A percentile compares a stretch with the other conserved stretches of the same genome.
Conservation (phyloP, 2,888 invertebrate species). For the Epistrophella euchroma region DNA sequence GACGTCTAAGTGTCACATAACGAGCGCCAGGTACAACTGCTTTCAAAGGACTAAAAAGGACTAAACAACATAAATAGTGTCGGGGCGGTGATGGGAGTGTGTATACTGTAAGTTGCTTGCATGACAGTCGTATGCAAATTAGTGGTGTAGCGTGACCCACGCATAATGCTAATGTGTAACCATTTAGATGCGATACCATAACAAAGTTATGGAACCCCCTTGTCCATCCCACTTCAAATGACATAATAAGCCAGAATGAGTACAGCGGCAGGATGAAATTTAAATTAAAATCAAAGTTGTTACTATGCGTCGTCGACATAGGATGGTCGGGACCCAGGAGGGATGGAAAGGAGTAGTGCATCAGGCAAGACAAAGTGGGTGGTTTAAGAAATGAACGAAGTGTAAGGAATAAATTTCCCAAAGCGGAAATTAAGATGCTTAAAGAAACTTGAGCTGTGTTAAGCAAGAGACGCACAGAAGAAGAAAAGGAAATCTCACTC, state of each 20-base stretch:
- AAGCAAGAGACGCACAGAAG: constrained; percentile 20
- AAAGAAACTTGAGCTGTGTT: constrained; percentile 55
- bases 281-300: constrained; percentile 70
- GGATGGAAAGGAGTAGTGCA: too few relatives aligned
- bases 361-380: not conserved
- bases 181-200: constrained; percentile 67
- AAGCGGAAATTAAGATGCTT: constrained; percentile 75
- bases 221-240: constrained; percentile 38
- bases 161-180: constrained; percentile 75
- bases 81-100: constrained; percentile 22
- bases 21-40: constrained; percentile 62
- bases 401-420: constrained; percentile 56
- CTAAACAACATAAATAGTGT: constrained; percentile 50
- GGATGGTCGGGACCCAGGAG: not conserved
- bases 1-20: constrained; percentile 71
- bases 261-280: constrained; percentile 55
- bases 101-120: constrained; percentile 45
- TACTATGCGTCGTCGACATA: not conserved
- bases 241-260: constrained; percentile 65
- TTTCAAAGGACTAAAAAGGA: constrained; percentile 53
- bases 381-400: constrained; percentile 21
- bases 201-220: constrained; percentile 24
- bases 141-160: constrained; percentile 73
- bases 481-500: constrained; percentile 65
- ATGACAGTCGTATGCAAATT: constrained; percentile 74